Evolutionary conservation across 2,797 vertebrate species (phyloP).

Genomic region (Hydrocynus forskahlii): DNA sequence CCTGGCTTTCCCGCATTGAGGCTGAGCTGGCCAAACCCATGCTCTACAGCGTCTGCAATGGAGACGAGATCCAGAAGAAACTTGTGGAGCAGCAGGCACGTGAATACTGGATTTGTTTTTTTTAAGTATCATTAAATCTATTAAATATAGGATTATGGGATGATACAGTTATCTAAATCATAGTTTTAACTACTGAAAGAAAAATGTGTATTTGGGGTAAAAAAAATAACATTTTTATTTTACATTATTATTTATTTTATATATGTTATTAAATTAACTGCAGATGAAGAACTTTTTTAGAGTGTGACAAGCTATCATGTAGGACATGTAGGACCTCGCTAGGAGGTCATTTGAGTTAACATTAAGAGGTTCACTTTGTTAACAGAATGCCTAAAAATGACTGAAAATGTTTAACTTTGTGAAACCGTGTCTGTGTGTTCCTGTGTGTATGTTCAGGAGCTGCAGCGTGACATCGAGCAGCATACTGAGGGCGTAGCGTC

Average conservation of each 20-base stretch:
- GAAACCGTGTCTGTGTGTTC: slow-evolving; percentile 18
- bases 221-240: too few relatives aligned
- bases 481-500: slow-evolving; percentile 88
- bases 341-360: not conserved
- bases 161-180: too few relatives aligned
- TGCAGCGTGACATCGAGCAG: slow-evolving; percentile 93
- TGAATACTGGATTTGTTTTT: not conserved
- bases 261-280: too few relatives aligned
- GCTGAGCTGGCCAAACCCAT: slow-evolving; percentile 89
- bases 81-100: slow-evolving; percentile 93
- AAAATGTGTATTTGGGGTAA: too few relatives aligned
- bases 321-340: not conserved
- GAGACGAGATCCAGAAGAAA: slow-evolving; percentile 93
- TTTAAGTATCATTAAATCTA: too few relatives aligned
- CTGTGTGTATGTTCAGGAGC: slow-evolving; percentile 78
- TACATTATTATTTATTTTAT: too few relatives aligned
- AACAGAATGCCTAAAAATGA: not conserved
- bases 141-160: too few relatives aligned
- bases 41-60: slow-evolving; percentile 88
- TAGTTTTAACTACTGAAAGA: too few relatives aligned
- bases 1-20: slow-evolving; percentile 90
- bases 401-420: not conserved
- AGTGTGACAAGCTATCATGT: too few relatives aligned
- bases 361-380: not conserved
- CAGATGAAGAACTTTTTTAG: too few relatives aligned